Base-by-base conservation (phyloP, 2,888 invertebrate species). In the Philereme transversata region DNA sequence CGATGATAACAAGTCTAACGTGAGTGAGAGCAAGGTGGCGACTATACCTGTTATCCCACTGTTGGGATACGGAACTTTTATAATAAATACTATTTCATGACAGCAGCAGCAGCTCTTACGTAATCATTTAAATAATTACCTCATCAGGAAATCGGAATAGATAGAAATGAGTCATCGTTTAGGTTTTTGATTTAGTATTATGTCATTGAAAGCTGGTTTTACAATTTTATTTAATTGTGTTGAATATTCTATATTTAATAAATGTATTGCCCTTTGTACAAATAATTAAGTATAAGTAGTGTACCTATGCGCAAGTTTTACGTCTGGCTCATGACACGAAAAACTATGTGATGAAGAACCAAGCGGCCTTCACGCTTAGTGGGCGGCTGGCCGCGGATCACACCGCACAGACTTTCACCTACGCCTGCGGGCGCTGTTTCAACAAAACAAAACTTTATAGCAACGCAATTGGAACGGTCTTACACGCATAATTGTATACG, bases 311-410 rank as follows among this genome's bases (percentile, higher is more conserved):
- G 36, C 51, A 55, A 55, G 38, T 67, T 64, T 69, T 69, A 68
- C 71, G 70, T 67, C 68, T 71, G 66, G 62, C 65, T 69, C 61
- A 61, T 63, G 59, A 55, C 61, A 60, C 69, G 71, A 64, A 69
- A 71, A 72, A 71, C 60, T 62, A 55, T 60, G 73, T 70, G 69
- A 70, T 73, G 73, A 74, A 72, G 74, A 74, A 70, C 75, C 71
- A 74, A 71, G 69, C 81, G 87, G 85, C 88, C 89, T 89, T 89
- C 88, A 88, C 83, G 89, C 81, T 86, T 80, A 84, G 88, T 88
- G 84, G 82, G 82, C 83, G 84, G 80, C 81, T 80, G 82, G 77
- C 83, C 82, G 87, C 77, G 75, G 72, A 76, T 75, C 75, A 76
- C 71, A 70, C 73, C 75, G 75, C 76, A 56, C 66, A 73, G 79